Evolutionary conservation across 2,797 vertebrate species (phyloP).

Genomic region (Natrix natrix): DNA sequence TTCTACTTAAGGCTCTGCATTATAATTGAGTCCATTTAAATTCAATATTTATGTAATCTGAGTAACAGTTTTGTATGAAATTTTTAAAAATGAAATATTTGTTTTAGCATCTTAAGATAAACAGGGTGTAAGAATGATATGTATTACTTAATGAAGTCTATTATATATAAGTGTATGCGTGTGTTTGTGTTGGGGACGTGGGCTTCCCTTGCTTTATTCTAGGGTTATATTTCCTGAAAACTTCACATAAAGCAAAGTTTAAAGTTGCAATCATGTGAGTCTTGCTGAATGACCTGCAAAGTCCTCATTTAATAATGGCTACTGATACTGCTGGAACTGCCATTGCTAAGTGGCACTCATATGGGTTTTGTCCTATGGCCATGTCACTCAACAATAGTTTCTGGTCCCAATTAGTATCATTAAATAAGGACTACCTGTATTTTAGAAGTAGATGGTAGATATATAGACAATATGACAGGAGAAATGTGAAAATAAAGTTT

Average conservation of each 20-base stretch:
- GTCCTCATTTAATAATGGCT: background rate
- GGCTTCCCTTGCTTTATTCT: background rate
- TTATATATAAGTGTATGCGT: background rate
- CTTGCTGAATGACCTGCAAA: background rate
- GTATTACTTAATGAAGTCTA: background rate
- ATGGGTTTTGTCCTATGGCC: background rate
- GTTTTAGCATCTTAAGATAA: background rate
- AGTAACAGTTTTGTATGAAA: background rate
- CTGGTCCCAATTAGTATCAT: background rate
- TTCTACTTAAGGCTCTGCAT: background rate
- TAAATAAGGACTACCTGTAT: background rate
- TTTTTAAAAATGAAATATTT: background rate
- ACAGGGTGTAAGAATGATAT: background rate
- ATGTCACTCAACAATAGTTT: background rate
- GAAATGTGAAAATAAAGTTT: background rate
- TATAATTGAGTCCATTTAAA: background rate
- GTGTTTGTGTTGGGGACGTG: background rate
- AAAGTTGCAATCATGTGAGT: background rate
- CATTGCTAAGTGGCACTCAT: background rate
- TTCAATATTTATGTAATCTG: conserved; percentile 6
- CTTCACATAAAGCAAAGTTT: background rate
- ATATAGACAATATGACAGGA: background rate
- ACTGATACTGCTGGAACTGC: background rate
- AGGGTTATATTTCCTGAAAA: background rate
- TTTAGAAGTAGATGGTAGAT: background rate